Conservation (phyloP, 1,140 invertebrate species). For the Drosophila equinoxialis region DNA sequence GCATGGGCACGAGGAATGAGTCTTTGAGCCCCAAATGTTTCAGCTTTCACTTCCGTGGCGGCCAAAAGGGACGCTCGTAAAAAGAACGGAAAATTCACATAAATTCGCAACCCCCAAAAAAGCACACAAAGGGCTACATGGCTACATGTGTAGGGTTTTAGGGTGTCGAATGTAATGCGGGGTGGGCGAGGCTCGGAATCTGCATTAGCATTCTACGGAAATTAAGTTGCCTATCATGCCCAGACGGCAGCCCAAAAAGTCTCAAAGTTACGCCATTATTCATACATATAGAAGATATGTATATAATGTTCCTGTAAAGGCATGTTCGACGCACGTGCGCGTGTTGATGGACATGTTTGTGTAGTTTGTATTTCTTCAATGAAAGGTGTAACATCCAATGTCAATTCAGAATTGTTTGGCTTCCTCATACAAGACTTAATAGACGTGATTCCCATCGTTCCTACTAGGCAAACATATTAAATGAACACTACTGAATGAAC, state of each 20-base stretch:
- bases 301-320: slow-evolving; percentile 8
- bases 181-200: slow-evolving; percentile 36
- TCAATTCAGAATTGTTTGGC: slow-evolving; percentile 23
- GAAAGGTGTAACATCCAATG: slow-evolving; percentile 6
- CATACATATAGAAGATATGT: slow-evolving; percentile 2
- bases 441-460: slow-evolving; percentile 25
- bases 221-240: slow-evolving; percentile 66
- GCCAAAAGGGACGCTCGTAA: slow-evolving; percentile 60
- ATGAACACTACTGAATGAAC: not conserved
- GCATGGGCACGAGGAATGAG: slow-evolving; percentile 5
- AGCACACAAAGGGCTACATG: slow-evolving; percentile 13
- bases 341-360: slow-evolving; percentile 37
- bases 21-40: slow-evolving; percentile 35
- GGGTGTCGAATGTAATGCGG: not conserved
- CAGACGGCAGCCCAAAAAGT: slow-evolving; percentile 32
- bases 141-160: not conserved
- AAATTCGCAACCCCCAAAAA: slow-evolving; percentile 66
- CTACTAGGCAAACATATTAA: slow-evolving; percentile 8
- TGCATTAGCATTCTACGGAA: slow-evolving; percentile 73
- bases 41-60: slow-evolving; percentile 53
- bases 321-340: slow-evolving; percentile 30
- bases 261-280: slow-evolving; percentile 37
- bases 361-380: not conserved
- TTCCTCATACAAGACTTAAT: slow-evolving; percentile 1
- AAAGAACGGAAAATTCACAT: slow-evolving; percentile 50